These are phyloP conservation scores for Mystacides longicornis DNA, from an alignment of 2,888 invertebrate species.

Conservation along the genomic window DNA sequence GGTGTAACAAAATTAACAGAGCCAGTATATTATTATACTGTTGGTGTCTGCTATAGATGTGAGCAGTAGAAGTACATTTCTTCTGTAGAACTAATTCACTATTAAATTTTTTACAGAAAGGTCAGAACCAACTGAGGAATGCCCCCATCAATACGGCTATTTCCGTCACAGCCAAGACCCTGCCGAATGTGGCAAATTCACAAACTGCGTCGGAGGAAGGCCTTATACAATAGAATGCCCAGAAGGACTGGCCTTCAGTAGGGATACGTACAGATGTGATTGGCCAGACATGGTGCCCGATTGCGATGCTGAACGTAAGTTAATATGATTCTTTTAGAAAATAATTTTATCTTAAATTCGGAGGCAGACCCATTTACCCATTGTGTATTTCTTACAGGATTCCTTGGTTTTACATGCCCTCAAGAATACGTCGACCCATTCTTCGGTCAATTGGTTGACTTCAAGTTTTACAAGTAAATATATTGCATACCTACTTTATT, in stretches of 20 bases:
- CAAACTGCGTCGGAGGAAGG: conserved; percentile 74
- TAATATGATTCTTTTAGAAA: background rate
- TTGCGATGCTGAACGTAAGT: conserved; percentile 71
- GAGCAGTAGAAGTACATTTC: too few species aligned
- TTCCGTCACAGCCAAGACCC: conserved; percentile 46
- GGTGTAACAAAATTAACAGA: too few species aligned
- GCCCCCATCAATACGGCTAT: conserved; percentile 79
- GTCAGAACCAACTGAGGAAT: conserved; percentile 65
- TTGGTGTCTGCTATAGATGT: too few species aligned
- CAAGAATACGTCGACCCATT: conserved; percentile 38
- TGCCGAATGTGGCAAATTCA: conserved; percentile 67
- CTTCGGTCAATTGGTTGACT: conserved; percentile 39
- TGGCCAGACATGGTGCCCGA: conserved; percentile 80
- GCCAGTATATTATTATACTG: too few species aligned
- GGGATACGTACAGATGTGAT: conserved; percentile 68
- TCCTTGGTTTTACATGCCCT: conserved; percentile 75
- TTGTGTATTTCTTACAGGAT: conserved; percentile 52
- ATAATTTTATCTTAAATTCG: too few species aligned
- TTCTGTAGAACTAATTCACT: too few species aligned
- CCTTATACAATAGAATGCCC: conserved; percentile 71
- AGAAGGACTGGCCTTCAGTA: conserved; percentile 73
- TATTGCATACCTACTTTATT: background rate
- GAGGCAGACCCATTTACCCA: too few species aligned
- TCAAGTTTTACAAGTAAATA: conserved; percentile 41
- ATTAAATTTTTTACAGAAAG: conserved; percentile 52